Evolutionary conservation across 2,797 vertebrate genomes (phyloP).

Genomic region (Sebastiscus tertius): DNA sequence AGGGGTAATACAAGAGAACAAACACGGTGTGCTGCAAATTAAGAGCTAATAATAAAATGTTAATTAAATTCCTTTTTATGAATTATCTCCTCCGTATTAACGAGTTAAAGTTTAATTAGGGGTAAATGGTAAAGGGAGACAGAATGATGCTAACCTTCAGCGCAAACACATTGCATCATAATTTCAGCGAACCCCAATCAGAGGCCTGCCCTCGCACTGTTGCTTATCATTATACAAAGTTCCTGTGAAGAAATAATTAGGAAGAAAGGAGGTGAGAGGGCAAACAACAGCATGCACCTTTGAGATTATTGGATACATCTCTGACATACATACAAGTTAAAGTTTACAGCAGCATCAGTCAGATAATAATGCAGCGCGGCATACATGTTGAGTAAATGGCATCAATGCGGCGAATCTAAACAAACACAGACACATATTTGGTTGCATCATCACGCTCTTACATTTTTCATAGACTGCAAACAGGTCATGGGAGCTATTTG

Average conservation of each 20-base stretch:
- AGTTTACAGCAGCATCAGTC: background rate
- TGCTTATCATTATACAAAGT: constrained; percentile 62
- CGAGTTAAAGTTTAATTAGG: constrained; percentile 81
- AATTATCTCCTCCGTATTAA: constrained; percentile 75
- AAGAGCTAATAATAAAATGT: constrained; percentile 77
- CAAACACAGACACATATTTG: constrained; percentile 45
- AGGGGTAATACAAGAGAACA: constrained; percentile 67
- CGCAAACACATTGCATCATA: constrained; percentile 62
- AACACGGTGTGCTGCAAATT: constrained; percentile 73
- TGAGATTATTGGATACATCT: background rate
- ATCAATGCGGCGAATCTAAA: constrained; percentile 18
- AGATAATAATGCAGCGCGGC: background rate
- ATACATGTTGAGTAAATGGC: constrained; percentile 8
- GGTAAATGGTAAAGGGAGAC: constrained; percentile 66
- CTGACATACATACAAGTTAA: background rate
- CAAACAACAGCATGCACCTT: background rate
- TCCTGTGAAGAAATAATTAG: constrained; percentile 56
- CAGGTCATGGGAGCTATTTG: constrained; percentile 53
- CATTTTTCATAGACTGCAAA: constrained; percentile 59
- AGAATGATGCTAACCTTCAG: constrained; percentile 66
- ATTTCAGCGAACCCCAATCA: constrained; percentile 53
- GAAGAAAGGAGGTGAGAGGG: constrained; percentile 17
- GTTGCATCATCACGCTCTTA: constrained; percentile 49
- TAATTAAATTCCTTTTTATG: constrained; percentile 79
- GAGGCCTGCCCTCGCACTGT: constrained; percentile 38